A percentile compares a stretch with the other conserved stretches of the same genome.
phyloP scores from a whole-genome alignment of 2,113 vertebrate genomes.

The Ciconia maguari region DNA sequence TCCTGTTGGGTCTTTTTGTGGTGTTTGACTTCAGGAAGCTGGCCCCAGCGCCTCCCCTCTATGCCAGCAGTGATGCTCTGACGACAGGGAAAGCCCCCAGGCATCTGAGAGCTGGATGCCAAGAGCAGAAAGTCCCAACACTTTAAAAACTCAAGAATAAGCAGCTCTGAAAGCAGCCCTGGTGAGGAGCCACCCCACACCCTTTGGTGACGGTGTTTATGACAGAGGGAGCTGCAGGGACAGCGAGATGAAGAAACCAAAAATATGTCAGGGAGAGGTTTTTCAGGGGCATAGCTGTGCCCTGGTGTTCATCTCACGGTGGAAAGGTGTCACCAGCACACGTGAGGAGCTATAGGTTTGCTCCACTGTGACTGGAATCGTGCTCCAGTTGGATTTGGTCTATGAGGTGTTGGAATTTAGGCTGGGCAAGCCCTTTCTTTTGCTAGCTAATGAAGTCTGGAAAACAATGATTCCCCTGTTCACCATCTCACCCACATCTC shows the following conservation, averaged over 20 bases:
- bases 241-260: fast-evolving
- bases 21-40: not conserved
- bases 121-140: not conserved
- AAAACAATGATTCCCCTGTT: not conserved
- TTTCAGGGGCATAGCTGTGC: not conserved
- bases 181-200: not conserved
- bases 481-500: not conserved
- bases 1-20: fast-evolving
- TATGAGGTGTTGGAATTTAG: not conserved
- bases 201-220: not conserved
- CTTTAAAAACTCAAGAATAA: not conserved
- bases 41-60: not conserved
- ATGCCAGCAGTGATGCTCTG: not conserved
- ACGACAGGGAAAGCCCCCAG: not conserved
- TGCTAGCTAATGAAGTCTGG: not conserved
- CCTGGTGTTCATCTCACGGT: not conserved
- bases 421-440: not conserved
- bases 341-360: not conserved
- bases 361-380: fast-evolving
- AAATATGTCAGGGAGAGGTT: not conserved
- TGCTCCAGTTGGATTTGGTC: not conserved
- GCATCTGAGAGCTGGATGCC: not conserved
- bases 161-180: not conserved
- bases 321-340: not conserved
- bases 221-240: not conserved